Percentiles rank a stretch among this genome's conserved stretches.
Conservation (phyloP, 2,888 invertebrate genomes). For the Phyto melanocephala region DNA sequence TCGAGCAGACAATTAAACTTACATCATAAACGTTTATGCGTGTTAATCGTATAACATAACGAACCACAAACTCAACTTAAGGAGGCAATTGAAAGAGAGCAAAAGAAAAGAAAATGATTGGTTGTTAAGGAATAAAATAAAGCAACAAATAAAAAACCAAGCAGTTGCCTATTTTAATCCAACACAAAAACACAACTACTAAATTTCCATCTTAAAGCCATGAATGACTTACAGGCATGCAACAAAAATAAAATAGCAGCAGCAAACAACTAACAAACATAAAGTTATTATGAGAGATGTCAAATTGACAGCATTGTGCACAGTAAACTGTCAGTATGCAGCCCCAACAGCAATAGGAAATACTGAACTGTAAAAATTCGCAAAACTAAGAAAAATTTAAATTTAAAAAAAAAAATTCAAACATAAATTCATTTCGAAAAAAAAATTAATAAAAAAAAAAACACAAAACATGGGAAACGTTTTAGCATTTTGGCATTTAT, state of each 20-base stretch:
- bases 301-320: conserved; percentile 46
- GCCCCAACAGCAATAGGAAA: conserved; percentile 42
- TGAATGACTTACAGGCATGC: conserved; percentile 55
- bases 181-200: no score
- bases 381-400: conserved; percentile 4
- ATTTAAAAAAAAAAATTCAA: neutral
- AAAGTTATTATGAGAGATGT: conserved; percentile 61
- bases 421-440: conserved; percentile 46
- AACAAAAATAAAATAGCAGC: conserved; percentile 23
- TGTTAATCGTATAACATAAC: conserved; percentile 20
- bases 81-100: neutral
- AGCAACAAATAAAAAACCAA: conserved; percentile 40
- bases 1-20: neutral
- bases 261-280: conserved; percentile 44
- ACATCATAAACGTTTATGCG: conserved; percentile 13
- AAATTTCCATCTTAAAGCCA: conserved; percentile 49
- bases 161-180: no score
- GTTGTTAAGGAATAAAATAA: conserved; percentile 7
- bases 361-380: neutral
- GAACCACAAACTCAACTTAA: neutral
- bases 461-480: conserved; percentile 54
- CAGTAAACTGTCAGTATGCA: conserved; percentile 9
- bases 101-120: neutral
- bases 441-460: conserved; percentile 31
- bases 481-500: conserved; percentile 57